Evolutionary conservation across 1,140 invertebrate genomes (phyloP), one percentile per base, ranked within the genome.

Genomic region (Sipha flava): DNA sequence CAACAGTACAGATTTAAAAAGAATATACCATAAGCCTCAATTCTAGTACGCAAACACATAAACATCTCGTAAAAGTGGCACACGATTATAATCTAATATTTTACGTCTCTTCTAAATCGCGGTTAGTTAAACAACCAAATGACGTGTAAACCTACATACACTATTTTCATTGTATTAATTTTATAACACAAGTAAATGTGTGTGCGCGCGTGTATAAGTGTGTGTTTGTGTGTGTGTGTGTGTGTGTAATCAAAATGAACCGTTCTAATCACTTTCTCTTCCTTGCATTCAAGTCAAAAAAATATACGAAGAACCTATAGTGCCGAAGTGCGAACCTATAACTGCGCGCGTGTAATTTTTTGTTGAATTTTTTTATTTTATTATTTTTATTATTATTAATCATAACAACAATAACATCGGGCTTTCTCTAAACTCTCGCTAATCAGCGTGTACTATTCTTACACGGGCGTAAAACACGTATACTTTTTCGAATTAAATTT

Each of bases 361-460:
- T 43, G 14, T 43, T 40, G n/a, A 34, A 21, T 26, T 43, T 43
- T 43, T 68, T 66, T 40, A 23, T 66, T 5, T 34, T 62, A 26
- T n/a, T 12, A 64, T 21, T 21, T 40, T 18, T n/a, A 62, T 4
- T n/a, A 31, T n/a, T 21, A 64, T 40, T 64, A 23, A 64, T 29
- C 40, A 68, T 43, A 66, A 26, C 21, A 3, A 49, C 31, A 21
- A 64, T 34, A 10, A 10, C 34, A 4, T 6, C 14, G 21, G n/a
- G 64, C 64, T 68, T 68, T 68, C 64, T 21, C 64, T 68, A 68
- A 68, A 68, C 64, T 68, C 64, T 68, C 64, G 64, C 64, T 34
- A 40, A 37, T 64, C 16, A n/a, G 23, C 37, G 12, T 0, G 21
- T 62, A 16, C 3, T 12, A 29, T 16, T 3, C 10, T 37, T 18